Evolutionary conservation across 2,113 vertebrate genomes (phyloP).

Genomic region (Riparia riparia): DNA sequence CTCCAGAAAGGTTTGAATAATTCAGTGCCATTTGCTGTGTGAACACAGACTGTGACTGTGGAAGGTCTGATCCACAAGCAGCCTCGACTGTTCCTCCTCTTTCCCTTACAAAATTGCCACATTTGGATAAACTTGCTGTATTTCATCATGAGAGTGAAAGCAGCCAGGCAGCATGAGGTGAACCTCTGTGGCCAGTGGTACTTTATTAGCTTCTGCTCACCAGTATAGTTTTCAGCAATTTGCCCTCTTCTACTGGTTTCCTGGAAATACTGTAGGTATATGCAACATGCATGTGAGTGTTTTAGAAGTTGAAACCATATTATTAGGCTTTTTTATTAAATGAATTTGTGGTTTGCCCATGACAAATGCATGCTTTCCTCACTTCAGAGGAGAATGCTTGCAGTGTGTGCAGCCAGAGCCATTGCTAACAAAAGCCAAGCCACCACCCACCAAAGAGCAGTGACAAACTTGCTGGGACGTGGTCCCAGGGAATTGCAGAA

Average conservation of each 20-base stretch:
- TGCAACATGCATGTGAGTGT: rapidly evolving
- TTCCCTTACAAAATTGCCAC: neutral
- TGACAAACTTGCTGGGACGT: rapidly evolving
- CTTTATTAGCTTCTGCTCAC: neutral
- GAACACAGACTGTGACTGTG: neutral
- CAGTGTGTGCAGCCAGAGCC: neutral
- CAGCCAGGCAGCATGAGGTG: neutral
- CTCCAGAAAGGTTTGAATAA: neutral
- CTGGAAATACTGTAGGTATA: neutral
- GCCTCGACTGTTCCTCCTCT: neutral
- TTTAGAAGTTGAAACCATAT: neutral
- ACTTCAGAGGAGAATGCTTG: neutral
- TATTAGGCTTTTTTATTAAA: neutral
- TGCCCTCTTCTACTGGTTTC: neutral
- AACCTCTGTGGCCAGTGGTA: neutral
- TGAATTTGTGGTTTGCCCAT: neutral
- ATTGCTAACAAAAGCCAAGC: neutral
- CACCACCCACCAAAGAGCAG: neutral
- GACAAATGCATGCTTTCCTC: neutral
- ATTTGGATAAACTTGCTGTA: neutral
- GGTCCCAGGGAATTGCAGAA: neutral
- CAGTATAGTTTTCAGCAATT: neutral
- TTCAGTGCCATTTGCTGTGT: neutral
- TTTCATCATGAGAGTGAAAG: neutral
- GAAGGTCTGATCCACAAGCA: neutral